phyloP scores from a whole-genome alignment of 1,140 invertebrate genomes.

The Rhopalosiphum padi region DNA sequence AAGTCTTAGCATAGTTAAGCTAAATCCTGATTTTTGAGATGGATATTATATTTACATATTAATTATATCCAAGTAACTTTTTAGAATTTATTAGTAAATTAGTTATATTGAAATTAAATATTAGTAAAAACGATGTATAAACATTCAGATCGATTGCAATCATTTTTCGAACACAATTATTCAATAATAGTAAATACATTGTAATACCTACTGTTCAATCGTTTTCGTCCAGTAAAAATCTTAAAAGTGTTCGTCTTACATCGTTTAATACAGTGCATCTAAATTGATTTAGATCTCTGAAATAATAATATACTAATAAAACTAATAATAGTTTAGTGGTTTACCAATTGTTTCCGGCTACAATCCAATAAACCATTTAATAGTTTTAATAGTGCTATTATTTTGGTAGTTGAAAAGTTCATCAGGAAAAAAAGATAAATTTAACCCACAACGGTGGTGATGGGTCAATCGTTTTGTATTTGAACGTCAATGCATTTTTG shows the following conservation, averaged over 20 bases:
- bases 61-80: not conserved
- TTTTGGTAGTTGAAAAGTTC: not conserved
- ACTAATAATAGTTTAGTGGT: not conserved
- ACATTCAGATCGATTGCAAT: not conserved
- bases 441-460: not conserved
- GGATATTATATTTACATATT: not conserved
- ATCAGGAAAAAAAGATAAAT: not conserved
- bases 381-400: not conserved
- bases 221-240: not conserved
- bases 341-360: not conserved
- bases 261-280: not conserved
- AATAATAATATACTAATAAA: not conserved
- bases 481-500: not conserved
- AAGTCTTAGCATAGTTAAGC: too few species aligned
- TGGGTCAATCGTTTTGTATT: slow-evolving; percentile 15
- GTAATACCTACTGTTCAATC: not conserved
- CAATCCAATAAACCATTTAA: not conserved
- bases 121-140: not conserved
- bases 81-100: too few species aligned
- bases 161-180: not conserved
- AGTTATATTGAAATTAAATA: not conserved
- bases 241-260: not conserved
- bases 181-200: not conserved
- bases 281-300: not conserved
- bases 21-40: too few species aligned